These are phyloP conservation scores for Caranx melampygus DNA, from an alignment of 2,113 vertebrate species.

Conservation along the genomic window DNA sequence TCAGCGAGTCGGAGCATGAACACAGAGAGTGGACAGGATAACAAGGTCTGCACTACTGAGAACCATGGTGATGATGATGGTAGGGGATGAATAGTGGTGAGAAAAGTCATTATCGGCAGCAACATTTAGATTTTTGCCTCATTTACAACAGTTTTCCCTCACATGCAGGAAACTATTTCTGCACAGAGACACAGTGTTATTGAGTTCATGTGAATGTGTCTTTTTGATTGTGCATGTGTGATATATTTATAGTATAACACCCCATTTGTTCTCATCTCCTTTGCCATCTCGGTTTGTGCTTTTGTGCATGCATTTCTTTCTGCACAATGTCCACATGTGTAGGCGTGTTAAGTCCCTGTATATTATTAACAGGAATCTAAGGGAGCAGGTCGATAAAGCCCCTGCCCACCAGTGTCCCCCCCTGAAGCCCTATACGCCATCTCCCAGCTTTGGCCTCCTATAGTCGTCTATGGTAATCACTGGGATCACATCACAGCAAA, in stretches of 20 bases:
- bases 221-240: constrained; percentile 21
- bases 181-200: not conserved
- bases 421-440: constrained; percentile 72
- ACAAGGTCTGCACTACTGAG: constrained; percentile 51
- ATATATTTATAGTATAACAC: constrained; percentile 20
- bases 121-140: constrained; percentile 39
- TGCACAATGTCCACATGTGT: constrained; percentile 69
- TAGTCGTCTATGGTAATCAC: constrained; percentile 75
- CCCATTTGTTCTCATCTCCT: constrained; percentile 33
- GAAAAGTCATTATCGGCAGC: constrained; percentile 53
- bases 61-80: constrained; percentile 30
- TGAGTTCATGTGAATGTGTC: not conserved
- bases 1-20: constrained; percentile 37
- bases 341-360: constrained; percentile 75
- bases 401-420: constrained; percentile 73
- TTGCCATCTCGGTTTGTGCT: not conserved
- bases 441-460: constrained; percentile 61
- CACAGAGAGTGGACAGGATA: constrained; percentile 26
- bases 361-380: constrained; percentile 78
- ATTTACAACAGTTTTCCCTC: constrained; percentile 34
- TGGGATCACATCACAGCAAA: constrained; percentile 72
- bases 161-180: constrained; percentile 25
- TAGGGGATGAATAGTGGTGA: constrained; percentile 21
- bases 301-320: constrained; percentile 30
- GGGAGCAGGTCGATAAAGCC: constrained; percentile 74